Evolutionary conservation across 2,797 vertebrate genomes (phyloP), one percentile per base, ranked within the genome.

Genomic region (Periophthalmus magnuspinnatus): DNA sequence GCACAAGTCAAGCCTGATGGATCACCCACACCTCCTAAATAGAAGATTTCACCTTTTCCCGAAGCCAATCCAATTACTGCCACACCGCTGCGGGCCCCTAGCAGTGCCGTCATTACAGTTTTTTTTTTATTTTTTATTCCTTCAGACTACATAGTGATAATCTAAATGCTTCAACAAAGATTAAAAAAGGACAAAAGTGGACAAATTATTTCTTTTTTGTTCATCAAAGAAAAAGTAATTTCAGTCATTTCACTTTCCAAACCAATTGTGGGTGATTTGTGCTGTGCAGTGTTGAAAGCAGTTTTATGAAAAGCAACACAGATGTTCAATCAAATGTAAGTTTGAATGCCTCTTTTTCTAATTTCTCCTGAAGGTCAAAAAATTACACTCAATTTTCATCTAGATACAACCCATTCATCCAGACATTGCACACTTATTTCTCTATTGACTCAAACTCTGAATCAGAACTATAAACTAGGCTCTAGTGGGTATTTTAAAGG

Each of bases 11-110:
- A 75, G 78, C 69, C 86, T 88, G 85, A 90, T 88, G 86, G 87
- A 89, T 92, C 85, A 70, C 84, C 78, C 69, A 65, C 73, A 83
- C 67, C 70, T 81, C 79, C 80, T 67, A 77, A 90, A 91, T 72
- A 76, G 81, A 86, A 88, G 78, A 70, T 79, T 71, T 88, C 75
- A 83, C 79, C 84, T 83, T 78, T 79, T 81, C 78, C 77, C 82
- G 69, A 76, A 86, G 84, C 87, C 87, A 90, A 90, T 90, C 82
- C 86, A 89, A 93, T 91, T 89, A 91, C 80, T 82, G 57, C 16
- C 16, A 70, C 86, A 70, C 72, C 38, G 76, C 88, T 80, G 59
- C 58, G 68, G 79, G 73, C 85, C 75, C 67, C 79, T 69, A 84
- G 81, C 79, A 73, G 68, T 68, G 77, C 78, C 83, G 83, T 91